Base-by-base conservation (phyloP, 92 coral and sea anemone species). In the Ricordea florida region DNA sequence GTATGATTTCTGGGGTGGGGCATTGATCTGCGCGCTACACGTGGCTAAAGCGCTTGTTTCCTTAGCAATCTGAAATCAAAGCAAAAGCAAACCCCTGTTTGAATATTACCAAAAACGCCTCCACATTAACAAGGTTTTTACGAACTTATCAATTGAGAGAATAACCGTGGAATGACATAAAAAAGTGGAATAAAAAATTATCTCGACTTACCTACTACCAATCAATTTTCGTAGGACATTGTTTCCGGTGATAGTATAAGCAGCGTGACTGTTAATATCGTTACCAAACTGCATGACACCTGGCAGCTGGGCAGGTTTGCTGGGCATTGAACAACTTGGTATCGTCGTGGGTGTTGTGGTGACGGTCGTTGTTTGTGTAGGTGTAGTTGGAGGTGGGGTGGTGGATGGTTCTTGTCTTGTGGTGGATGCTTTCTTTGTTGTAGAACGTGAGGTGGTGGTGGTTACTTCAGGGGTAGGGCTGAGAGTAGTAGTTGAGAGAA, bases 251-350 rank as follows among this genome's bases (percentile, higher is more conserved):
- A 81, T 63, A 2, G 47, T 31, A 29, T 75, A 88, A 32, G 25
- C n/a, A 25, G 78, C 90, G 38, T 72, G 51, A 32, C 85, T 88
- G 74, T 83, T 55, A 17, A 45, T 37, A 28, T 61, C 78, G 6
- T 23, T 23, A 4, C 86, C 89, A 50, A 78, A 79, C 34, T 71
- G 65, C 21, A 50, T 4, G 5, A 68, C 78, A 8, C 74, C 67
- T 22, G 62, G 20, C 1, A 56, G 51, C 53, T 45, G 73, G 9
- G 75, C 37, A 41, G 68, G 74, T 18, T 25, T 20, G 10, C 31
- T 41, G 15, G 81, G 61, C 62, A 56, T 48, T 28, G 61, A 22
- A 18, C 87, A 81, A 33, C 21, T 23, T 8, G 73, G 42, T 50
- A 55, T 42, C 15, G 55, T 26, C 15, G 79, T 66, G 17, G 58